Evolutionary conservation across 2,113 vertebrate genomes (phyloP).

Genomic region (Pollachius pollachius): DNA sequence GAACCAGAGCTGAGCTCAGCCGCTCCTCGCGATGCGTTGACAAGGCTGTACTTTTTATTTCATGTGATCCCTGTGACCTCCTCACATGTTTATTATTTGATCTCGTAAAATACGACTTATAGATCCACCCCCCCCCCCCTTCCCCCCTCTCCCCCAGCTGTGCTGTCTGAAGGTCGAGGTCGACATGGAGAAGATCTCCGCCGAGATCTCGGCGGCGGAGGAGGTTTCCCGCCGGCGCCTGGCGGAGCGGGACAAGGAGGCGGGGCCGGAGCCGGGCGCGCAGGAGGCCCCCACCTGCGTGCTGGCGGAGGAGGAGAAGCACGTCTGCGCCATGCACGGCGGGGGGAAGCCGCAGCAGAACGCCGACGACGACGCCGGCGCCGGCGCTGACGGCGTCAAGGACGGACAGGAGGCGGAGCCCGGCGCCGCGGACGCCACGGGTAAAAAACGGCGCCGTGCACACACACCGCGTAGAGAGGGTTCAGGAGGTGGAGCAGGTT

Average conservation of each 20-base stretch:
- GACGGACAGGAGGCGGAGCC: constrained; percentile 42
- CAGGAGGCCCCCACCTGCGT: constrained; percentile 67
- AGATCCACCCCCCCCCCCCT: not conserved
- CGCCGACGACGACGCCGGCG: constrained; percentile 29
- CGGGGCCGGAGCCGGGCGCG: constrained; percentile 77
- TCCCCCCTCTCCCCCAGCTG: constrained; percentile 67
- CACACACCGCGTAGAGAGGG: no score
- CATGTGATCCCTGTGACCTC: no score
- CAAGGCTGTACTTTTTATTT: no score
- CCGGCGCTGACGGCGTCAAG: constrained; percentile 31
- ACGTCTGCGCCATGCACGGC: constrained; percentile 60
- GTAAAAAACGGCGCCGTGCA: constrained; percentile 28
- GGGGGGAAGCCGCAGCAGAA: constrained; percentile 44
- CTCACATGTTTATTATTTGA: no score
- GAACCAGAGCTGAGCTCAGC: no score
- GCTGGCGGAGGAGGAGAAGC: constrained; percentile 66
- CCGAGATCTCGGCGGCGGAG: constrained; percentile 93
- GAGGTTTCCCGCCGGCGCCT: constrained; percentile 89
- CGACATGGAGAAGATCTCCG: constrained; percentile 97
- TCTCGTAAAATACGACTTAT: no score
- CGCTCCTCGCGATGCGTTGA: no score
- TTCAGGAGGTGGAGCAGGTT: no score
- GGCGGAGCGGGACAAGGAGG: constrained; percentile 89
- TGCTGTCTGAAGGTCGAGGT: constrained; percentile 97
- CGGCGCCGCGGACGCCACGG: constrained; percentile 34